Evolutionary conservation across 2,113 vertebrate species (phyloP).

Genomic region (Percina caprodes): DNA sequence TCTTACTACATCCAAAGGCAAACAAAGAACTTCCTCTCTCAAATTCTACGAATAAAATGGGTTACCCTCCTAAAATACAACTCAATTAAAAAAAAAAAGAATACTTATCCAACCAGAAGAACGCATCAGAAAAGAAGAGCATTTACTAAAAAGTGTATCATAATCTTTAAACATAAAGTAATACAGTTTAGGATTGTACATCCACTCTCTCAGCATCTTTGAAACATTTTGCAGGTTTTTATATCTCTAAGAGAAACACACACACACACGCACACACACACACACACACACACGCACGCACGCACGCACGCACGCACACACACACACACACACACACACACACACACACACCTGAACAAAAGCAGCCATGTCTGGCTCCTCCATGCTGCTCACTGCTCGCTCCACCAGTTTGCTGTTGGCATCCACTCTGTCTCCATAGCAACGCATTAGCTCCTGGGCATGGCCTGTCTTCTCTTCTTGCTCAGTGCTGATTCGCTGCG

Average conservation of each 20-base stretch:
- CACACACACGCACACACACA: background rate
- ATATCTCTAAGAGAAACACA: background rate
- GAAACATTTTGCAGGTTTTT: no score
- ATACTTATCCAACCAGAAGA: no score
- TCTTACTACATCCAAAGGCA: no score
- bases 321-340: conserved; percentile 8
- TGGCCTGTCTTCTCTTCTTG: conserved; percentile 80
- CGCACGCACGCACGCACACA: background rate
- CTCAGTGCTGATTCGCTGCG: conserved; percentile 78
- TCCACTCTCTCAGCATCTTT: no score
- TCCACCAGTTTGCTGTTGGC: conserved; percentile 82
- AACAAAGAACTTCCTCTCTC: no score
- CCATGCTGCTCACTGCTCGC: conserved; percentile 76
- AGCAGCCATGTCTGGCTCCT: conserved; percentile 81
- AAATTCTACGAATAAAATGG: no score
- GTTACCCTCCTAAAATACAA: no score
- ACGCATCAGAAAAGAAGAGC: no score
- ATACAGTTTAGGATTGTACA: no score
- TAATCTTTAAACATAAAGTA: no score
- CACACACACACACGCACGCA: background rate
- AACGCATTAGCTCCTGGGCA: conserved; percentile 63
- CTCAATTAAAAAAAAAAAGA: no score
- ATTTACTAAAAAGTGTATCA: no score
- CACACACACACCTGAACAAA: conserved; percentile 82
- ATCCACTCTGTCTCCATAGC: conserved; percentile 74